phyloP scores from a whole-genome alignment of 1,140 invertebrate species.

The Drosophila serrata region DNA sequence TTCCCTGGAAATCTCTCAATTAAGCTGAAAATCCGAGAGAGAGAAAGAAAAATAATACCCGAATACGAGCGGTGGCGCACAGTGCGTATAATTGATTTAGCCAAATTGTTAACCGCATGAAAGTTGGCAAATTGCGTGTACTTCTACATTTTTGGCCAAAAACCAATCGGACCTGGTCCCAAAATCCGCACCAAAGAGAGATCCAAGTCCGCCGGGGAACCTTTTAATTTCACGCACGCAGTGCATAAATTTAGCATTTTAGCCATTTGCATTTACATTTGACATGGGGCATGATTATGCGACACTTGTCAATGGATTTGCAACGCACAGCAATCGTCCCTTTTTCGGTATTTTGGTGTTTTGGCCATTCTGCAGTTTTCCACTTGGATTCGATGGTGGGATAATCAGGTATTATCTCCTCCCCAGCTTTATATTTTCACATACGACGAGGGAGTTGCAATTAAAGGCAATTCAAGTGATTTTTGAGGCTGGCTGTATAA shows the following conservation, averaged over 20 bases:
- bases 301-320: constrained; percentile 75
- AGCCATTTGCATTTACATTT: constrained; percentile 55
- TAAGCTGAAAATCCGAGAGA: constrained; percentile 49
- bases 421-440: neutral
- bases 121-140: constrained; percentile 62
- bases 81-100: constrained; percentile 76
- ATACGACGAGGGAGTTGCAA: neutral
- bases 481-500: neutral
- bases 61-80: constrained; percentile 22
- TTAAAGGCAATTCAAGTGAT: constrained; percentile 12
- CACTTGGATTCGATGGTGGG: constrained; percentile 11
- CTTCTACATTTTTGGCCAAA: constrained; percentile 30
- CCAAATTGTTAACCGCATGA: constrained; percentile 76
- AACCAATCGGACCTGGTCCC: constrained; percentile 9
- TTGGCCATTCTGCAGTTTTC: constrained; percentile 35
- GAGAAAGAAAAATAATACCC: constrained; percentile 4
- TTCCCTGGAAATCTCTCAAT: constrained; percentile 64
- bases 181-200: constrained; percentile 10
- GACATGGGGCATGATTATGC: constrained; percentile 65
- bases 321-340: constrained; percentile 33
- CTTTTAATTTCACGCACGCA: constrained; percentile 75
- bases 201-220: constrained; percentile 28
- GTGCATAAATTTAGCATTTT: constrained; percentile 71
- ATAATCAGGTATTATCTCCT: constrained; percentile 18
- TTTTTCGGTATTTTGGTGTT: constrained; percentile 10